Percentiles rank a stretch among this genome's conserved stretches.
phyloP scores from a whole-genome alignment of 2,888 invertebrate species.

The Abscondita cerata region DNA sequence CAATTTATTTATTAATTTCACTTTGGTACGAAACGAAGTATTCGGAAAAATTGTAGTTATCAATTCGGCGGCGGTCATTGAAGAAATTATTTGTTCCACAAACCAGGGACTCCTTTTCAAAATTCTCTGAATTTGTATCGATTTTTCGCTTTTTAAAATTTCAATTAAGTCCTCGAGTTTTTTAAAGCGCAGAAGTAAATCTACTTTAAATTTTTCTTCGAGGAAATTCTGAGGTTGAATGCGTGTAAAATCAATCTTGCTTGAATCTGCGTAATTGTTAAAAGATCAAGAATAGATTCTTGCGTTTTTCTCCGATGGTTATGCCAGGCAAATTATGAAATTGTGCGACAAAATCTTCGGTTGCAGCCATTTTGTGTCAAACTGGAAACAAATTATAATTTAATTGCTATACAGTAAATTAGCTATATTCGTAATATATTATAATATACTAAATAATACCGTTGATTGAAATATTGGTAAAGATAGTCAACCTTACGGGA shows the following conservation, averaged over 20 bases:
- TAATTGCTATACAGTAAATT: no score
- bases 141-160: slow-evolving; percentile 30
- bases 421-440: no score
- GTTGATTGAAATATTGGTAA: no score
- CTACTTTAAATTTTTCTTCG: slow-evolving; percentile 30
- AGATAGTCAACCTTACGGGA: no score
- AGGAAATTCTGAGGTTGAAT: slow-evolving; percentile 16
- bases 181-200: slow-evolving; percentile 25
- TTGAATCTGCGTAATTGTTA: neutral
- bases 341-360: slow-evolving; percentile 14
- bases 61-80: slow-evolving; percentile 19
- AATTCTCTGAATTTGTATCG: slow-evolving; percentile 18
- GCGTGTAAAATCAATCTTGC: slow-evolving; percentile 6
- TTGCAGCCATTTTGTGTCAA: neutral
- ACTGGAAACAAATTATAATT: neutral
- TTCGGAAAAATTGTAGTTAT: slow-evolving; percentile 22
- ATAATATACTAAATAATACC: no score
- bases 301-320: slow-evolving; percentile 22
- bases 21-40: slow-evolving; percentile 22
- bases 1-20: slow-evolving; percentile 30
- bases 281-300: slow-evolving; percentile 16
- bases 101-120: slow-evolving; percentile 31
- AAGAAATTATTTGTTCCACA: slow-evolving; percentile 19
- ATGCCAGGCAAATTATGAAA: slow-evolving; percentile 17
- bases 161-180: slow-evolving; percentile 23